Percentiles rank a stretch among this genome's conserved stretches.
These are phyloP conservation scores for Geotrypetes seraphini DNA, from an alignment of 2,797 vertebrate genomes.

Conservation along the genomic window DNA sequence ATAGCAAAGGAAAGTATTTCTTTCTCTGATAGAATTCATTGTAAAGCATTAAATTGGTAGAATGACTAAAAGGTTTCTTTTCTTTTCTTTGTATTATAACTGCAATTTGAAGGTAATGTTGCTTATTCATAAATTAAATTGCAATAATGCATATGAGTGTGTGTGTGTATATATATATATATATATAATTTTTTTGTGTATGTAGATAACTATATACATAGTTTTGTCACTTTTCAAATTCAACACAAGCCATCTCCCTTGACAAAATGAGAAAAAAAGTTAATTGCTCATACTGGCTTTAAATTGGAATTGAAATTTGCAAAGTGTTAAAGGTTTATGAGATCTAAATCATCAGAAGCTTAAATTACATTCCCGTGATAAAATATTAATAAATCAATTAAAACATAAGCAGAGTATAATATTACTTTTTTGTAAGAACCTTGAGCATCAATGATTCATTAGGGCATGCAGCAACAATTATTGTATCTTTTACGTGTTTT, in stretches of 20 bases:
- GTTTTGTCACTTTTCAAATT: conserved; percentile 80
- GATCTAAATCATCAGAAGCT: conserved; percentile 77
- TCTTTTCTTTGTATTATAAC: conserved; percentile 52
- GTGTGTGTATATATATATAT: too few relatives aligned
- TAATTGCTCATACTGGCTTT: conserved; percentile 76
- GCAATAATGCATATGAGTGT: conserved; percentile 66
- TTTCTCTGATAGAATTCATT: too few relatives aligned
- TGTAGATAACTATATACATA: too few relatives aligned
- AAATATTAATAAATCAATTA: conserved; percentile 83
- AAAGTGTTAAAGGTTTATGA: conserved; percentile 81
- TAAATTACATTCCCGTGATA: conserved; percentile 81
- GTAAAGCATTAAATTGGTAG: too few relatives aligned
- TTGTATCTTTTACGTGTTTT: conserved; percentile 71
- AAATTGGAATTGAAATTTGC: conserved; percentile 82
- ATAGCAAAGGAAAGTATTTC: too few relatives aligned
- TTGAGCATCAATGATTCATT: conserved; percentile 75
- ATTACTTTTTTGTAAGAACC: conserved; percentile 70
- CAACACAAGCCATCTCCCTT: conserved; percentile 75
- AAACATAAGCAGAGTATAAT: conserved; percentile 78
- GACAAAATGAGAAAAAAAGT: conserved; percentile 81
- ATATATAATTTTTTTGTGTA: too few relatives aligned
- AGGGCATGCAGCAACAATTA: conserved; percentile 71
- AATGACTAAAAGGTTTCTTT: conserved; percentile 31
- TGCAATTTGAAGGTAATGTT: conserved; percentile 62
- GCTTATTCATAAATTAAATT: conserved; percentile 71